These are phyloP conservation scores for Stenoptilia bipunctidactyla DNA, from an alignment of 2,888 invertebrate species.

Conservation along the genomic window DNA sequence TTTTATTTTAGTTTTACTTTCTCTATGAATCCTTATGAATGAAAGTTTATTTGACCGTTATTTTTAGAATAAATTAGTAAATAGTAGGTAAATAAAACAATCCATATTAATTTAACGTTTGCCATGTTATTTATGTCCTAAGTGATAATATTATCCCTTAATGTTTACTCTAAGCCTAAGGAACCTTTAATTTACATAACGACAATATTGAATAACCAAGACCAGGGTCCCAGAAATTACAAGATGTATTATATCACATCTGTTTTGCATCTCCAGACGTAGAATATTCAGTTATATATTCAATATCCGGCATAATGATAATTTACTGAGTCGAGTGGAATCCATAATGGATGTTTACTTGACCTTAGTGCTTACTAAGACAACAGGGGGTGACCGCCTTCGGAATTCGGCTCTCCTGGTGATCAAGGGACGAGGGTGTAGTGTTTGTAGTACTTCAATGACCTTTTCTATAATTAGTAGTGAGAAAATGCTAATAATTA, in stretches of 20 bases:
- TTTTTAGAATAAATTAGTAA: slow-evolving; percentile 1
- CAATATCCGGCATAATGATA: slow-evolving; percentile 69
- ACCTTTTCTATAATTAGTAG: too few species aligned
- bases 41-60: too few species aligned
- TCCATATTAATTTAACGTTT: too few species aligned
- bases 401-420: slow-evolving; percentile 28
- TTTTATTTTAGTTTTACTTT: neutral
- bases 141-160: neutral
- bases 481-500: too few species aligned
- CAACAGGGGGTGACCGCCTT: slow-evolving; percentile 60
- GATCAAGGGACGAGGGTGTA: slow-evolving; percentile 15
- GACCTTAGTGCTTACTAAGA: slow-evolving; percentile 72
- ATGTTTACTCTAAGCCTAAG: neutral
- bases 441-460: too few species aligned
- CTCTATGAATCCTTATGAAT: too few species aligned
- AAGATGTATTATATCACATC: slow-evolving; percentile 31
- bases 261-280: slow-evolving; percentile 39
- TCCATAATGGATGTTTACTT: slow-evolving; percentile 72
- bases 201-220: slow-evolving; percentile 28
- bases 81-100: too few species aligned
- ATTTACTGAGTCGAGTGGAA: slow-evolving; percentile 58
- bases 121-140: neutral
- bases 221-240: slow-evolving; percentile 39
- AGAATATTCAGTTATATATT: slow-evolving; percentile 65
- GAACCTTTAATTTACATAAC: slow-evolving; percentile 25